These are phyloP conservation scores for Caenorhabditis elegans DNA, from an alignment of 1,140 invertebrate genomes.

Conservation along the genomic window WBcel235 BX284602.5:7869501-7870000, in stretches of 20 bases:
- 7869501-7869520: background rate
- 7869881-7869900: no score
- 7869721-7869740: conserved; percentile 23
- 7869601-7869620: background rate
- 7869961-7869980: conserved; percentile 17
- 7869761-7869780: conserved; percentile 3
- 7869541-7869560: background rate
- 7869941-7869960: conserved; percentile 22
- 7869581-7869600: background rate
- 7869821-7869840: conserved; percentile 2
- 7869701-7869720: background rate
- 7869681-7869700: no score
- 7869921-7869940: background rate
- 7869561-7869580: background rate
- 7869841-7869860: conserved; percentile 12
- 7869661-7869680: no score
- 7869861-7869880: background rate
- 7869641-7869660: background rate
- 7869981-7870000: no score
- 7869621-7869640: background rate
- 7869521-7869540: background rate
- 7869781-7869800: background rate
- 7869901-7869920: background rate
- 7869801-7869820: background rate
- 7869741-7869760: conserved; percentile 12